Evolutionary conservation across 2,888 invertebrate genomes (phyloP), one percentile per base, ranked within the genome.

Genomic region (Mechanitis messenoides): DNA sequence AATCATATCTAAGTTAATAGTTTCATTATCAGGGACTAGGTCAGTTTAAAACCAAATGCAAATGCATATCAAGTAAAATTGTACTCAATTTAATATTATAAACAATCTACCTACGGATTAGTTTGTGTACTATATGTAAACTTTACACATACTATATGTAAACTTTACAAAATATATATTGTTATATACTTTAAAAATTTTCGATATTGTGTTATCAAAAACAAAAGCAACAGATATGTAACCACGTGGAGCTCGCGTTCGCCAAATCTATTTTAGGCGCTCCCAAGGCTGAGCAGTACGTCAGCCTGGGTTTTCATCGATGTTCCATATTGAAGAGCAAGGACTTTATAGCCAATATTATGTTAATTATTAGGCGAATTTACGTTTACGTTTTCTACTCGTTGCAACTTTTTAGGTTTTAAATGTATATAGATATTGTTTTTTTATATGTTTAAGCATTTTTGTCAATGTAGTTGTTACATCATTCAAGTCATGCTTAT

Each of bases 261-360:
- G 59, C 55, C 54, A 47, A 50, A 59, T 31, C 59, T 63, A 63
- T 63, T 62, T 59, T 59, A 35, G 62, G 56, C 28, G 31, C 50
- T 31, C 6, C 50, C 57, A 63, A 60, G 55, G 47, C 31, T 56
- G 61, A 45, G 47, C 45, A 45, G 55, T 33, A 33, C 56, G 56
- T 56, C 60, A 56, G 55, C 2, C 45, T 35, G 59, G 45, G 45
- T 33, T 45, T 54, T 59, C 53, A 59, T 59, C 45, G 53, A 60
- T 42, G 11, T 11, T 31, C 33, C 53, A 55, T 47, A 42, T 42
- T 46, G 60, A 60, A 60, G 60, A 56, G 53, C 56, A 45, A 60
- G 56, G 56, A 3, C 59, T 12, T 53, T 45, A 53, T 46, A 9
- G 42, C 7, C 42, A 42, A 42, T 42, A 42, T 42, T 42, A 20